Conservation (phyloP, 2,797 vertebrate genomes). For the Enteromius treurensis region DNA sequence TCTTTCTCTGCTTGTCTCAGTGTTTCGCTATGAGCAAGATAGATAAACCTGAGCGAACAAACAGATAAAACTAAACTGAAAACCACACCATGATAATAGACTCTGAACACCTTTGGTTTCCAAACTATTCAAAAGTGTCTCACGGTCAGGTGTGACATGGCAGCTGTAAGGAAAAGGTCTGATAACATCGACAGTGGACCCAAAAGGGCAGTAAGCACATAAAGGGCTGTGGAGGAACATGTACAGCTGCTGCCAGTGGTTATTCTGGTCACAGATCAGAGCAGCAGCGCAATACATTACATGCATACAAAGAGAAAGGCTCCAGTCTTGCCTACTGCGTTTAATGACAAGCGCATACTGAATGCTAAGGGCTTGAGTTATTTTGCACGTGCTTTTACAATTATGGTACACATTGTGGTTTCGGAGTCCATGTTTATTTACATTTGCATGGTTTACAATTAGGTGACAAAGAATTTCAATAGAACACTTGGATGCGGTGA, state of each 20-base stretch:
- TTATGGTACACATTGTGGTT: not conserved
- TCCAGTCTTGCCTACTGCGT: not conserved
- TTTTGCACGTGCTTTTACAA: not conserved
- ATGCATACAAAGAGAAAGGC: constrained; percentile 11
- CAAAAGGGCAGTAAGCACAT: constrained; percentile 29
- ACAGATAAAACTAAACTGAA: constrained; percentile 26
- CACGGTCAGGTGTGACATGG: constrained; percentile 31
- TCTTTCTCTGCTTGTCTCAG: not conserved
- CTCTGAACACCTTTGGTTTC: constrained; percentile 24
- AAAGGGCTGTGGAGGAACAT: constrained; percentile 9
- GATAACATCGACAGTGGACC: constrained; percentile 33
- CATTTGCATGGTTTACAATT: not conserved
- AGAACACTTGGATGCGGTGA: not conserved
- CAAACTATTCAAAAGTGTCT: constrained; percentile 34
- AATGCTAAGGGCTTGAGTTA: not conserved
- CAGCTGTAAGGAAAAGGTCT: constrained; percentile 14
- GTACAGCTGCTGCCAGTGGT: constrained; percentile 5
- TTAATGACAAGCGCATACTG: not conserved
- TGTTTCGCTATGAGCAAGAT: not conserved
- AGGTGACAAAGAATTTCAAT: not conserved
- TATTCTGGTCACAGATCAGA: constrained; percentile 39
- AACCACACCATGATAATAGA: constrained; percentile 17
- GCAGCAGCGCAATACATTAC: not conserved
- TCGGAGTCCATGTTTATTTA: not conserved
- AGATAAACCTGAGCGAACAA: constrained; percentile 3